Evolutionary conservation across 2,797 vertebrate genomes (phyloP).

Genomic region (Mus minutoides): DNA sequence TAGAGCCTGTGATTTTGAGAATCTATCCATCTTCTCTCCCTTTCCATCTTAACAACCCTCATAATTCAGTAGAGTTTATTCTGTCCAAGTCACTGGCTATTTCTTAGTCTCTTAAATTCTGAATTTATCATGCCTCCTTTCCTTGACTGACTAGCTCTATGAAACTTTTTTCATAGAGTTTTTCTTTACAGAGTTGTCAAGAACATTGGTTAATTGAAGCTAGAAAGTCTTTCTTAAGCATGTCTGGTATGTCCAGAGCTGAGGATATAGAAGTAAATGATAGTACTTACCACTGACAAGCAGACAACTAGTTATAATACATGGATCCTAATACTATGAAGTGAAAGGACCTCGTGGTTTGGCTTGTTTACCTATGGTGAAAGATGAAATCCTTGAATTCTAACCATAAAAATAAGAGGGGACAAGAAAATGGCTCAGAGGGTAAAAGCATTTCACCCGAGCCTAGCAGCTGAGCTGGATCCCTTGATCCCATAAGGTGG

Average conservation of each 20-base stretch:
- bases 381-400: constrained; percentile 35
- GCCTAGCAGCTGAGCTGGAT: background rate
- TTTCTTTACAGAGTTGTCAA: background rate
- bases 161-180: no score
- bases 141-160: background rate
- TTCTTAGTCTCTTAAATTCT: background rate
- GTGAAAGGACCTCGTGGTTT: background rate
- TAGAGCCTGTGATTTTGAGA: background rate
- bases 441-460: background rate
- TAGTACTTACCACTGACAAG: background rate
- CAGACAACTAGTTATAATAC: background rate
- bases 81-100: background rate
- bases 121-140: background rate
- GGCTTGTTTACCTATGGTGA: background rate
- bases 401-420: background rate
- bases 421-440: background rate
- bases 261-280: background rate
- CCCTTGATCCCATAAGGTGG: background rate
- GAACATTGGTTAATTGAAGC: constrained; percentile 19
- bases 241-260: background rate
- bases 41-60: background rate
- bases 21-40: background rate
- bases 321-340: background rate
- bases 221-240: background rate
- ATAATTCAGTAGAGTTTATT: background rate